These are phyloP conservation scores for Anthopleura xanthogrammica DNA, from an alignment of 92 coral and sea anemone species.

Conservation along the genomic window DNA sequence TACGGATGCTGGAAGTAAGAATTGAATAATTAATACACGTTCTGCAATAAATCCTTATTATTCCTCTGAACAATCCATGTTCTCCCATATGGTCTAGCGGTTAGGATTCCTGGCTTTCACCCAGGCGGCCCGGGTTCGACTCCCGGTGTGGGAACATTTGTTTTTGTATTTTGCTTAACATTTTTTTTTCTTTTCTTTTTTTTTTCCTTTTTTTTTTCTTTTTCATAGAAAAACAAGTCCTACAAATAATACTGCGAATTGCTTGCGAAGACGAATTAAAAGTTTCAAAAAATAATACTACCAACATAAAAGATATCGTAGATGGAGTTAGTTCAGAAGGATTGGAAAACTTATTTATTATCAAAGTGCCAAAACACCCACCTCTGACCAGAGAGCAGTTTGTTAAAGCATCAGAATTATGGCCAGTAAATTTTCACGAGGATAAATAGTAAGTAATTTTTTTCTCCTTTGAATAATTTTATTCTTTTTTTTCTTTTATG, in stretches of 20 bases:
- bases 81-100: constrained; percentile 99
- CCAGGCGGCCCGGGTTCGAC: constrained; percentile 99
- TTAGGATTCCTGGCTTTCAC: constrained; percentile 99
- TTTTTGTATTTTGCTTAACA: constrained; percentile 23
- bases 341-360: constrained; percentile 63
- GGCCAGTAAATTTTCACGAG: constrained; percentile 93
- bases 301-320: not conserved
- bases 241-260: constrained; percentile 50
- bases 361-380: constrained; percentile 66
- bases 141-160: constrained; percentile 95
- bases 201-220: not conserved
- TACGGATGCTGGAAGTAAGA: not conserved
- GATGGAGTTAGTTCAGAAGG: constrained; percentile 25
- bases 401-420: constrained; percentile 70
- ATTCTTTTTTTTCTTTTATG: not conserved
- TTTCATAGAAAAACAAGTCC: constrained; percentile 43
- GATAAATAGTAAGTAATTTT: constrained; percentile 74
- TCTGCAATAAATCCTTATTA: not conserved
- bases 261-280: constrained; percentile 8
- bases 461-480: not conserved
- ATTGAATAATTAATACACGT: constrained; percentile 15
- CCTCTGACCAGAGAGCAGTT: constrained; percentile 89
- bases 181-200: constrained; percentile 64
- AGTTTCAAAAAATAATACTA: not conserved
- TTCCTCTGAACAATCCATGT: not conserved